These are phyloP conservation scores for Cheirogaleus major DNA, from an alignment of 2,797 vertebrate species.

Conservation along the genomic window DNA sequence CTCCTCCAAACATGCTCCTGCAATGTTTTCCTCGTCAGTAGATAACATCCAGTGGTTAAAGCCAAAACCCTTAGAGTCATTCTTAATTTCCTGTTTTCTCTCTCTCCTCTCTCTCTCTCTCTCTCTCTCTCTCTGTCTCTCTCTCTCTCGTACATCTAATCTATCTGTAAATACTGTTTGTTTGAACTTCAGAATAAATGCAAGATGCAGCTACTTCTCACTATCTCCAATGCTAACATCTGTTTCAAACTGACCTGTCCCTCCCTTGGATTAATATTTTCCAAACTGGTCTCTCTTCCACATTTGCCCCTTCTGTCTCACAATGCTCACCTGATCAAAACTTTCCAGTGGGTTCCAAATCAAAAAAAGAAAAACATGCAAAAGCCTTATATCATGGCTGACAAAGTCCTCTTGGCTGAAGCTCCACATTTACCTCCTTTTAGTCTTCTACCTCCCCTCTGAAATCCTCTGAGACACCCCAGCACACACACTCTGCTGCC, in stretches of 20 bases:
- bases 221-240: background rate
- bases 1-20: background rate
- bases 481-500: fast-evolving
- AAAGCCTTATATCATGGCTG: fast-evolving
- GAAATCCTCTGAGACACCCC: fast-evolving
- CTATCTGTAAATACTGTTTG: background rate
- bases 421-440: background rate
- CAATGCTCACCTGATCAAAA: background rate
- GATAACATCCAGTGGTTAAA: background rate
- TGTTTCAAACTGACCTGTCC: background rate
- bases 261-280: background rate
- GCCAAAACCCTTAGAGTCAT: background rate
- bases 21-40: background rate
- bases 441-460: background rate
- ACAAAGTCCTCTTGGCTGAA: too few species aligned
- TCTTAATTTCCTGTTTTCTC: background rate
- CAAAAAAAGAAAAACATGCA: background rate
- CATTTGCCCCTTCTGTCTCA: background rate
- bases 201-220: background rate
- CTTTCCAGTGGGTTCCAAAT: background rate
- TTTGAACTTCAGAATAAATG: background rate
- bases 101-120: background rate
- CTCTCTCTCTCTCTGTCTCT: background rate
- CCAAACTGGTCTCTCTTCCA: background rate
- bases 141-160: too few species aligned